A percentile compares a stretch with the other conserved stretches of the same genome.
Evolutionary conservation across 1,140 invertebrate genomes (phyloP).

Genomic region (Paramacrobiotus metropolitanus): DNA sequence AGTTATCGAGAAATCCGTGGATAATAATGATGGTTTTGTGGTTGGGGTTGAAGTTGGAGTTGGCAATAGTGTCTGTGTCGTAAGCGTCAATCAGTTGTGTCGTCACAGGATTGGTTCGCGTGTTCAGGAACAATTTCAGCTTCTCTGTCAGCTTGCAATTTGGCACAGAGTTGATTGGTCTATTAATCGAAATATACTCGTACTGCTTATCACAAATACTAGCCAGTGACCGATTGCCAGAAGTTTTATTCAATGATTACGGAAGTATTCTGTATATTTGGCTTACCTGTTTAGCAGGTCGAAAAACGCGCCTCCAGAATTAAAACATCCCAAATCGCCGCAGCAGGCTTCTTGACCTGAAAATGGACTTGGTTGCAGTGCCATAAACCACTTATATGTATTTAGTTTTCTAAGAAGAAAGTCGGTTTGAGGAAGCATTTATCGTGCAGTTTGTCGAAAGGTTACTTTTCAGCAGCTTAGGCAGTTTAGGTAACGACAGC

Average conservation of each 20-base stretch:
- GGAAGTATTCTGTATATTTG: conserved; percentile 15
- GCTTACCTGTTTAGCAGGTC: conserved; percentile 9
- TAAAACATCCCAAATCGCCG: conserved; percentile 20
- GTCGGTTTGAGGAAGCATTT: no score
- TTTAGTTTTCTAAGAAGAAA: neutral
- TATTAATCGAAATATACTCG: conserved; percentile 14
- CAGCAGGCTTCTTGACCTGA: conserved; percentile 14
- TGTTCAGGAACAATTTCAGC: conserved; percentile 16
- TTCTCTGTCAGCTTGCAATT: neutral
- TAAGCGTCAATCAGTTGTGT: conserved; percentile 13
- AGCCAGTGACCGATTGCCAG: neutral
- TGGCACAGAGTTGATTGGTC: neutral
- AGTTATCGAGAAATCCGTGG: conserved; percentile 20
- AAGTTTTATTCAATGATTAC: conserved; percentile 7
- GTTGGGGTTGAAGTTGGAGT: neutral
- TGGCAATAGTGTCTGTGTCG: conserved; percentile 9
- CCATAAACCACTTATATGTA: no score
- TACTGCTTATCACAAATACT: no score
- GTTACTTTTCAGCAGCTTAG: neutral
- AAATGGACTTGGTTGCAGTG: neutral
- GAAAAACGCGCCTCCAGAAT: conserved; percentile 16
- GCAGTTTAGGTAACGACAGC: neutral
- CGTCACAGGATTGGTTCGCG: conserved; percentile 10
- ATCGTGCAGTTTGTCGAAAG: neutral
- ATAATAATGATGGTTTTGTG: conserved; percentile 18